Base-by-base conservation (phyloP, 1,140 invertebrate genomes). In the Archivesica marissinica region DNA sequence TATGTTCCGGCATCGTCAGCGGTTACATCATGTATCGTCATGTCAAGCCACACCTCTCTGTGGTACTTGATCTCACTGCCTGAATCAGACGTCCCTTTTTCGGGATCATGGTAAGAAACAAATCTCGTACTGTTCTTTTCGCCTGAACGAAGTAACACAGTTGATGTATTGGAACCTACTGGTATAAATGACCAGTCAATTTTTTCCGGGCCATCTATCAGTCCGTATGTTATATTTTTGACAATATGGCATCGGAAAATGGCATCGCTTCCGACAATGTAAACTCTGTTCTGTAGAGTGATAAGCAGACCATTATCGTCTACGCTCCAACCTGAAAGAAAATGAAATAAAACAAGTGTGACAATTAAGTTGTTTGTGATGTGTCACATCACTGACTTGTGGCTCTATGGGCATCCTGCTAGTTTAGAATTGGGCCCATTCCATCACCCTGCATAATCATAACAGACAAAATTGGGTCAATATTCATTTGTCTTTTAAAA, bases 21-120 rank as follows among this genome's bases (percentile, higher is more conserved):
- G 11, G 23, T 38, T 9, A 39, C 2, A 4, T 20, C 33, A 39
- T 56, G 28, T 25, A 76, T 41, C 13, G 74, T 76, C 2, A 76
- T 33, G 44, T 76, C 74, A 23, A 52, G 74, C 74, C 74, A 76
- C 13, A 76, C 74, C 28, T 76, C 54, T 15, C 28, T 56, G 33
- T 56, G 54, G 41, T 76, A 76, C 25, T 76, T 76, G 0, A 76
- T 66, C 6, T n/a, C 35, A 7, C 9, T 9, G 9, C 44, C 44
- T 23, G 6, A 15, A 64, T 64, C 59, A 17, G 66, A 70, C 9
- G 15, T 30, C 2, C 17, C 39, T 6, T 30, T 30, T 28, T 3
- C n/a, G 28, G 33, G 30, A 47, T 7, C 50, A 9, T 30, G 15
- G 35, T 3, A 6, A 2, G 33, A 4, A 30, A 15, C 59, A 25